A percentile compares a stretch with the other conserved stretches of the same genome.
phyloP scores from a whole-genome alignment of 2,888 invertebrate genomes.

The Drosophila niveifrons region DNA sequence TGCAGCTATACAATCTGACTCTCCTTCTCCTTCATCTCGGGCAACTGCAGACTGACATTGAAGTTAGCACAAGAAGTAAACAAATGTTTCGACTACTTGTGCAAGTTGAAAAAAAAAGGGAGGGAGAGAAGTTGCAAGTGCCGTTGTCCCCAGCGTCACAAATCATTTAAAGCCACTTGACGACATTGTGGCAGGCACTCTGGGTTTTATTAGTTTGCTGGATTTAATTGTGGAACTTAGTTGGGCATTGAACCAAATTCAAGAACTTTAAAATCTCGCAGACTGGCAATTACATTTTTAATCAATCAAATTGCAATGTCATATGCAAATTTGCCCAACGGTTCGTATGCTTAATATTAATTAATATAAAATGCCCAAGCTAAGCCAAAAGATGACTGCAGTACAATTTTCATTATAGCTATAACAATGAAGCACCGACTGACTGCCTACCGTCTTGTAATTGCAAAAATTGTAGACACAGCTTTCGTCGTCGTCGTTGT shows the following conservation, averaged over 20 bases:
- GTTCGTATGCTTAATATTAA: constrained; percentile 71
- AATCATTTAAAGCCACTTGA: constrained; percentile 64
- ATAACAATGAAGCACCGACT: constrained; percentile 62
- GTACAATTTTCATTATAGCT: constrained; percentile 68
- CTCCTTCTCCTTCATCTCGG: neutral
- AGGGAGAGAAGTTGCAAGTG: constrained; percentile 19
- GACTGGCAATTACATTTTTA: constrained; percentile 67
- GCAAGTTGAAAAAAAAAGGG: neutral
- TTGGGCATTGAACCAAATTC: no score
- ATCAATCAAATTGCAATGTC: constrained; percentile 67
- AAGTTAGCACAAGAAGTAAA: constrained; percentile 66
- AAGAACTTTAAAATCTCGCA: neutral
- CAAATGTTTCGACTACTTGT: constrained; percentile 61
- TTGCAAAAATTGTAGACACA: constrained; percentile 67
- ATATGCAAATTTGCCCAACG: constrained; percentile 57
- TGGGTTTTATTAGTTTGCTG: constrained; percentile 35
- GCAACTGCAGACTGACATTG: constrained; percentile 45
- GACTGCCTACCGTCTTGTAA: constrained; percentile 58
- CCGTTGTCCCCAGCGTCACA: constrained; percentile 49
- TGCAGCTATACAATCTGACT: neutral
- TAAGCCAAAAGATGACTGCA: constrained; percentile 66
- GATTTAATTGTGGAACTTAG: neutral
- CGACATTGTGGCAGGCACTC: constrained; percentile 37
- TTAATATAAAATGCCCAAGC: constrained; percentile 71
- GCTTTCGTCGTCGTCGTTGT: constrained; percentile 6